Conservation (phyloP, 2,888 invertebrate species). For the Drosophila formosana region DNA sequence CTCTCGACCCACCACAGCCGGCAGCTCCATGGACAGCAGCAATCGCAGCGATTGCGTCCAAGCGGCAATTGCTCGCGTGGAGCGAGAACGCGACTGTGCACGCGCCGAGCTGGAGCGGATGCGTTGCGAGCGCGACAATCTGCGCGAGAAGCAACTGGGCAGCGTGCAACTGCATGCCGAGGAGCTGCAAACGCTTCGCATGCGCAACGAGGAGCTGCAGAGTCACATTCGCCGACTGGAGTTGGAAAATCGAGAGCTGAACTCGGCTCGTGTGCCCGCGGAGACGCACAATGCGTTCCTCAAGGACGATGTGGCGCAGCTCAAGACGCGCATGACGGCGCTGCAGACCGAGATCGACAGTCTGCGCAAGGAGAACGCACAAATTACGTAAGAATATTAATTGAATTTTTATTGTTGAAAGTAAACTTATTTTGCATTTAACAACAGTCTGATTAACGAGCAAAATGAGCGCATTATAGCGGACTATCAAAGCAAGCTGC, state of each 20-base stretch:
- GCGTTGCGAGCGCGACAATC: conserved; percentile 87
- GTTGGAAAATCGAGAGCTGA: conserved; percentile 86
- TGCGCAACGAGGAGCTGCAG: conserved; percentile 86
- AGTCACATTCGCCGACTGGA: conserved; percentile 86
- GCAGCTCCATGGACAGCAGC: conserved; percentile 34
- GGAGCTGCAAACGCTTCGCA: conserved; percentile 86
- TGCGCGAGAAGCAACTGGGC: conserved; percentile 87
- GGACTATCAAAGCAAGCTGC: conserved; percentile 89
- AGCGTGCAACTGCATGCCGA: conserved; percentile 85
- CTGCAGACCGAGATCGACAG: conserved; percentile 86
- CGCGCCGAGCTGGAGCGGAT: conserved; percentile 86
- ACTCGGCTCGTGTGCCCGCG: conserved; percentile 86
- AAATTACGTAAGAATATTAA: conserved; percentile 86
- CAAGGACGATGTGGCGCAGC: conserved; percentile 87
- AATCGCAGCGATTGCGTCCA: conserved; percentile 82
- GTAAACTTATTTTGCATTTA: background rate
- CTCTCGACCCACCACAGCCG: conserved; percentile 33
- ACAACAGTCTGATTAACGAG: conserved; percentile 89
- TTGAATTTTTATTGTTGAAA: conserved; percentile 31
- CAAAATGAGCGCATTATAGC: conserved; percentile 91
- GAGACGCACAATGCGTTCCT: conserved; percentile 86
- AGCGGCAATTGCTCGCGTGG: conserved; percentile 82
- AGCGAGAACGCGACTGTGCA: conserved; percentile 86
- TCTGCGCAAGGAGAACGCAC: conserved; percentile 86
- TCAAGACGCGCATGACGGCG: conserved; percentile 86